These are phyloP conservation scores for Hipparchia semele DNA, from an alignment of 2,888 invertebrate species.

Conservation along the genomic window DNA sequence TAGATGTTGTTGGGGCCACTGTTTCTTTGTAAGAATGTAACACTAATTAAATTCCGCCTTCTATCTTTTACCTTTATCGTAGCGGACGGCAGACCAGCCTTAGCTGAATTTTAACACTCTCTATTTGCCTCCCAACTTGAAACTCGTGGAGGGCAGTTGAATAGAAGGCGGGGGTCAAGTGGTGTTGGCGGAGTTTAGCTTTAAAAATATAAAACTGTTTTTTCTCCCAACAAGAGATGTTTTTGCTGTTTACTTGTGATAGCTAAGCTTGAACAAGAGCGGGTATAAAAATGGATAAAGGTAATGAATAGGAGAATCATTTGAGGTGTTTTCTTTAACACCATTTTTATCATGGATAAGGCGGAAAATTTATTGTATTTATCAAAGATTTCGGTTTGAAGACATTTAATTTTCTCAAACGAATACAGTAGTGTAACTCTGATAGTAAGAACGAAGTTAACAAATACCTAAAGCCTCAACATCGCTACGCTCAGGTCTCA, in stretches of 20 bases:
- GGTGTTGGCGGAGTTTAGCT: slow-evolving; percentile 28
- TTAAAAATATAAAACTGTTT: slow-evolving; percentile 40
- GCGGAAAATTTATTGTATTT: background rate
- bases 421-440: no score
- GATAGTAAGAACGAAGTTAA: no score
- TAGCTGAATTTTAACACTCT: slow-evolving; percentile 34
- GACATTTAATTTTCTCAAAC: no score
- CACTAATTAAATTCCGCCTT: slow-evolving; percentile 40
- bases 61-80: slow-evolving; percentile 30
- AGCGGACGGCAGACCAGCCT: slow-evolving; percentile 22
- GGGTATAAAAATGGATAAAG: slow-evolving; percentile 23
- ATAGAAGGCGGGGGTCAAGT: slow-evolving; percentile 30
- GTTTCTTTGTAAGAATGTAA: slow-evolving; percentile 33
- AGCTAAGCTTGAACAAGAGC: slow-evolving; percentile 32
- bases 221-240: slow-evolving; percentile 31
- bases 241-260: slow-evolving; percentile 29
- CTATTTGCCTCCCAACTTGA: slow-evolving; percentile 28
- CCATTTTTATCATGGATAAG: background rate
- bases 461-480: no score
- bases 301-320: slow-evolving; percentile 29
- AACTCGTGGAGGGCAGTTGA: slow-evolving; percentile 26
- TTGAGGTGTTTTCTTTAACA: slow-evolving; percentile 16
- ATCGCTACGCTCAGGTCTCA: no score
- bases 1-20: slow-evolving; percentile 14
- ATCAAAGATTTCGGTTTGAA: background rate